Base-by-base conservation (phyloP, 2,888 invertebrate genomes). In the Zelleria hepariella region DNA sequence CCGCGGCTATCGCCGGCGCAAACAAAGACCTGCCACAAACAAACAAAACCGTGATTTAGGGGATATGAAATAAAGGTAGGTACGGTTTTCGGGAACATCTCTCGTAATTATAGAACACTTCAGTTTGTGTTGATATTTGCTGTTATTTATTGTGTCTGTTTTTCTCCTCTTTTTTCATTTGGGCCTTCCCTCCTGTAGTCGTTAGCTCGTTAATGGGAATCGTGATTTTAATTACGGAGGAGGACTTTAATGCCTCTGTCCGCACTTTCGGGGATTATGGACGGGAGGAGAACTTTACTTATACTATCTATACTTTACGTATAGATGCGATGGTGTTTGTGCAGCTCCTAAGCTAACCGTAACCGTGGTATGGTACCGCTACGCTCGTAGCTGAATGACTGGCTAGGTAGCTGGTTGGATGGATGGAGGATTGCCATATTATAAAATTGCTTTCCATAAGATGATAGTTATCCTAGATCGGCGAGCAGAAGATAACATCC, bases 41-140 rank as follows among this genome's bases (percentile, higher is more conserved):
- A 81, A 78, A 79, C 77, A 80, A 78, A 79, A 78, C 77, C 73
- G 68, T 80, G 80, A 82, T 82, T 81, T 82, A 82, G 70, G 75
- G 69, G 69, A 69, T 72, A 67, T 72, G 71, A 76, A 76, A 78
- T 77, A 72, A 76, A 76, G 73, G 77, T 73, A 73, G 68, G 70
- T 68, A 67, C 67, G 64, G 23, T 51, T 51, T 51, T 20, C 24
- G 32, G 32, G 32, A 42, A 42, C 32, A 42, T 42, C 32, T 42
- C 32, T 15, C 15, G 10, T 42, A 42, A 42, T 42, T 42, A 42
- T 42, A 15, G 15, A 42, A 42, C 32, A 42, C 32, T 42, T 42
- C 32, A 42, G 6, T 42, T 15, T 1, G 32, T 42, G 32, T 42
- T 42, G 32, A 42, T 42, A 42, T 42, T 42, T 42, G 15, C 15